phyloP scores from a whole-genome alignment of 2,797 vertebrate genomes.

The Pangasius krempfi region DNA sequence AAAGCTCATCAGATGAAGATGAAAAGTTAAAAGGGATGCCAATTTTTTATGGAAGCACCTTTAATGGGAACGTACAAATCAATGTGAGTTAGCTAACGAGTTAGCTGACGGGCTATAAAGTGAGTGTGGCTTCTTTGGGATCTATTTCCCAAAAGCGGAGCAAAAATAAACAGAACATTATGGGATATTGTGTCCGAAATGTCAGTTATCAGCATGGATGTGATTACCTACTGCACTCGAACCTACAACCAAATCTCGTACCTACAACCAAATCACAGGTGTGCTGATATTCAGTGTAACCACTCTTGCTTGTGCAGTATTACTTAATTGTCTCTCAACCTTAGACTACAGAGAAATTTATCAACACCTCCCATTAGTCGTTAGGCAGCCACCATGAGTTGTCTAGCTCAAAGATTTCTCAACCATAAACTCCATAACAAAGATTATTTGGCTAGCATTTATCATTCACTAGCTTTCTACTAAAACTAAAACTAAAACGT shows the following conservation, averaged over 20 bases:
- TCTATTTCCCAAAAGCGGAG: background rate
- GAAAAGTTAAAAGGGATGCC: background rate
- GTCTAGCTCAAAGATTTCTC: too few relatives aligned
- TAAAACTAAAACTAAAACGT: background rate
- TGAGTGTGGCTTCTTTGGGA: background rate
- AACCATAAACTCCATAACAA: too few relatives aligned
- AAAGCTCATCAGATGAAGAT: background rate
- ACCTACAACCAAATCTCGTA: background rate
- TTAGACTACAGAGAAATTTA: background rate
- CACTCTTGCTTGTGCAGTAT: background rate
- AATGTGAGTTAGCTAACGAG: background rate
- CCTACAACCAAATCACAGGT: background rate
- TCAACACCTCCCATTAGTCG: background rate
- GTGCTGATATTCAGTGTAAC: background rate
- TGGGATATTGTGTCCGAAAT: background rate
- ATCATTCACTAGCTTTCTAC: too few relatives aligned
- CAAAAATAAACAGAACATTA: background rate
- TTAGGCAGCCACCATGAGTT: background rate
- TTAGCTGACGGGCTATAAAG: background rate
- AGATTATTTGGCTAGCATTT: too few relatives aligned
- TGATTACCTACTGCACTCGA: background rate
- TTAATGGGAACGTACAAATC: background rate
- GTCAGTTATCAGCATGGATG: background rate
- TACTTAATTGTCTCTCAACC: background rate
- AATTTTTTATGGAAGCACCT: background rate